Evolutionary conservation across 1,140 invertebrate genomes (phyloP).

Genomic region (Lethrus apterus): DNA sequence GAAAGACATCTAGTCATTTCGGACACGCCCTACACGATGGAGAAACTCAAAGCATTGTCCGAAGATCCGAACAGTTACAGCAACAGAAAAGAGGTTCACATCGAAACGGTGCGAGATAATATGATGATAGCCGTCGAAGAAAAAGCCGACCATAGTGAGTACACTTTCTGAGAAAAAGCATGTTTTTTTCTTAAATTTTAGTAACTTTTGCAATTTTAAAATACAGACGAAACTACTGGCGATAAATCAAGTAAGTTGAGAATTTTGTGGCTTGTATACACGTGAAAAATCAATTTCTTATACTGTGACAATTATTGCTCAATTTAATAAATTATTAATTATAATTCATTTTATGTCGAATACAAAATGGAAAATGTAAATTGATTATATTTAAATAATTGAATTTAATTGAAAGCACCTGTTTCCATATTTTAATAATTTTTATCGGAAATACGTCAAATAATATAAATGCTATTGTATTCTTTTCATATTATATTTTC

Average conservation of each 20-base stretch:
- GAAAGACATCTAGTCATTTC: slow-evolving; percentile 73
- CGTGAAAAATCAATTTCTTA: no score
- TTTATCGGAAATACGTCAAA: no score
- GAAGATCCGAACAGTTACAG: slow-evolving; percentile 39
- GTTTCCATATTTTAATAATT: no score
- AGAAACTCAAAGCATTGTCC: slow-evolving; percentile 60
- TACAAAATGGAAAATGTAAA: no score
- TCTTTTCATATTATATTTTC: no score
- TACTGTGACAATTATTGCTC: no score
- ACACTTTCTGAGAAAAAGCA: slow-evolving; percentile 12
- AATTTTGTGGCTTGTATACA: background rate
- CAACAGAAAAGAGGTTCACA: slow-evolving; percentile 46
- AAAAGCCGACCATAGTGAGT: slow-evolving; percentile 63
- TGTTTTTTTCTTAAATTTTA: slow-evolving; percentile 1
- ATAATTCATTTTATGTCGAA: no score
- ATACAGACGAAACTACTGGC: background rate
- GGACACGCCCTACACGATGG: slow-evolving; percentile 66
- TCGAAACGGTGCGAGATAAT: slow-evolving; percentile 62
- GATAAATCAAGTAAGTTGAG: background rate
- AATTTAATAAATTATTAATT: no score
- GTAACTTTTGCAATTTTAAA: background rate
- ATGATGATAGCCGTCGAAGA: slow-evolving; percentile 65
- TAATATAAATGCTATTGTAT: no score
- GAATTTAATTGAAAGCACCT: no score
- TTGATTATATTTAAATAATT: no score